Evolutionary conservation across 2,797 vertebrate genomes (phyloP).

Genomic region (Jordanella pulchra): DNA sequence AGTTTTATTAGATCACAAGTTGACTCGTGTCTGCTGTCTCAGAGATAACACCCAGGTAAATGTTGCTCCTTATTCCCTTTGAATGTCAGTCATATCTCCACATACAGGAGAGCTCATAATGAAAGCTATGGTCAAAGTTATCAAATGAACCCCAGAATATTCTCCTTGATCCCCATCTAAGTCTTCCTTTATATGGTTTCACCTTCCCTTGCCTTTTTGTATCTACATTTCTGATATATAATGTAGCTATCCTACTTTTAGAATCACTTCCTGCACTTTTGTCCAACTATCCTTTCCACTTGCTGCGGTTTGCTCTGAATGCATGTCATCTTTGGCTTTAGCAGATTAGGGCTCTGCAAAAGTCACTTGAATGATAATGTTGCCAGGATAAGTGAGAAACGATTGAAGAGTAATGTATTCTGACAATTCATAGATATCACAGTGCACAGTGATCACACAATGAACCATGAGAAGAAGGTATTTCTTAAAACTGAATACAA

Average conservation of each 20-base stretch:
- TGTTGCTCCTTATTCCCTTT: constrained; percentile 40
- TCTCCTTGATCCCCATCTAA: constrained; percentile 38
- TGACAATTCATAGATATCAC: constrained; percentile 6
- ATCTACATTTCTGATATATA: constrained; percentile 22
- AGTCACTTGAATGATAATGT: constrained; percentile 26
- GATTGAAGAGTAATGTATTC: constrained; percentile 14
- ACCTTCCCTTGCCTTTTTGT: constrained; percentile 7
- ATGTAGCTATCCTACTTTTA: constrained; percentile 14
- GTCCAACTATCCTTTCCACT: constrained; percentile 16
- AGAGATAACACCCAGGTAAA: constrained; percentile 69
- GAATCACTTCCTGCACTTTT: constrained; percentile 15
- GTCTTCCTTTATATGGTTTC: constrained; percentile 17
- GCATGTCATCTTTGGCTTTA: constrained; percentile 33
- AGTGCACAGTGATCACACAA: not conserved
- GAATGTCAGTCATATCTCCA: constrained; percentile 62
- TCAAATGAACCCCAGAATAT: constrained; percentile 26
- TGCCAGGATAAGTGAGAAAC: constrained; percentile 13
- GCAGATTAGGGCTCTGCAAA: constrained; percentile 32
- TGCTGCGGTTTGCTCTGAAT: constrained; percentile 25
- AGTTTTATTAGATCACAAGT: constrained; percentile 60
- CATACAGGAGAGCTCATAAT: constrained; percentile 34
- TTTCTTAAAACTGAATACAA: not conserved
- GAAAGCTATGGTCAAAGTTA: constrained; percentile 60
- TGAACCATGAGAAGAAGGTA: not conserved
- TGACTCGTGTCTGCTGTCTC: constrained; percentile 51